Evolutionary conservation across 2,888 invertebrate genomes (phyloP), one percentile per base, ranked within the genome.

Genomic region (Acrobasis consociella): DNA sequence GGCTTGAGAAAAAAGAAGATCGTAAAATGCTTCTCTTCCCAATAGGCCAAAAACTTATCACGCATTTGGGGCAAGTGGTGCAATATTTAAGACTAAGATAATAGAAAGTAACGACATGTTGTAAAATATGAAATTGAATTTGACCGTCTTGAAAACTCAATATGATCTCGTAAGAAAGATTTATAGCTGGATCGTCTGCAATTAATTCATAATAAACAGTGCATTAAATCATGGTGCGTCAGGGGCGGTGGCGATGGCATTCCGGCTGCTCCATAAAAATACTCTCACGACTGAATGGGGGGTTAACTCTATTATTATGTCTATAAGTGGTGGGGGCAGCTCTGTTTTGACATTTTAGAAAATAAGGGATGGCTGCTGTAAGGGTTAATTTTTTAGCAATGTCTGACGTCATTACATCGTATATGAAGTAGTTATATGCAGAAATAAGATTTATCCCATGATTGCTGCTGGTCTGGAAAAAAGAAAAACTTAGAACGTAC

Each of bases 191-290:
- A 42, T 49, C 17, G 9, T 62, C 61, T 62, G 62, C 62, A 66
- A 70, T 67, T 63, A 67, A 69, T 74, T 73, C 73, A 73, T 69
- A 71, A 71, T 69, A 67, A 69, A 69, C 65, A 69, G 64, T 69
- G 71, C 78, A 81, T 77, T 89, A 89, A 89, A 89, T 89, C 89
- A 89, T 87, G 74, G 63, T 69, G 76, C 76, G 86, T 83, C 85
- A 80, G 69, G 83, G 83, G 84, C 76, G 65, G 67, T 63, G 68
- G 68, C 69, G 75, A 78, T 79, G 74, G 74, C 85, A 88, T 87
- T 86, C 87, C 72, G 72, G 65, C 50, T 56, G 55, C 68, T 67
- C 83, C 83, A 89, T 90, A 90, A 90, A 90, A 90, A 90, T 90
- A 87, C 73, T 76, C 86, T 53, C 89, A 87, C 89, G 89, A 72